These are phyloP conservation scores for Cynodonichthys magdalenae DNA, from an alignment of 2,797 vertebrate genomes.

Conservation along the genomic window DNA sequence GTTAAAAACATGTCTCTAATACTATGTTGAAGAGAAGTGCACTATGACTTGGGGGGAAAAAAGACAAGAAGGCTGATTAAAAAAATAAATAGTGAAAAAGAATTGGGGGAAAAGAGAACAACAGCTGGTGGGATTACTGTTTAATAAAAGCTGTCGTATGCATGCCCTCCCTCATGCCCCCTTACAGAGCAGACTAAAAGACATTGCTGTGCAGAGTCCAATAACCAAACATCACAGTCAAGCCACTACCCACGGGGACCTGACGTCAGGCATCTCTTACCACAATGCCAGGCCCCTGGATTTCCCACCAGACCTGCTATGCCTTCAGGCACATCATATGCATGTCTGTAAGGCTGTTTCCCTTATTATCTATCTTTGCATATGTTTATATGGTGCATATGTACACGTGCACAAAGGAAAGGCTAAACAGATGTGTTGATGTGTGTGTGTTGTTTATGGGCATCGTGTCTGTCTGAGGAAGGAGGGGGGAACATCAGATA, in stretches of 20 bases:
- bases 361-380: slow-evolving; percentile 54
- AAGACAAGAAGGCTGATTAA: slow-evolving; percentile 30
- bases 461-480: slow-evolving; percentile 32
- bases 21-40: slow-evolving; percentile 42
- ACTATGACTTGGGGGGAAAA: slow-evolving; percentile 16
- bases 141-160: slow-evolving; percentile 73
- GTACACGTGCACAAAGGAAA: slow-evolving; percentile 3
- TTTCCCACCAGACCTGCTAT: slow-evolving; percentile 59
- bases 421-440: slow-evolving; percentile 20
- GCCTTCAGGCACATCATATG: slow-evolving; percentile 65
- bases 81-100: slow-evolving; percentile 23
- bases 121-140: slow-evolving; percentile 82
- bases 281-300: slow-evolving; percentile 62
- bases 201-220: slow-evolving; percentile 53
- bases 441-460: slow-evolving; percentile 5
- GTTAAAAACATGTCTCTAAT: slow-evolving; percentile 61
- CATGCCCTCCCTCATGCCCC: slow-evolving; percentile 54
- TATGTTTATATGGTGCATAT: slow-evolving; percentile 53
- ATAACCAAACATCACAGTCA: slow-evolving; percentile 68
- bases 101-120: slow-evolving; percentile 51
- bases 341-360: slow-evolving; percentile 49
- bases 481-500: slow-evolving; percentile 67
- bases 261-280: slow-evolving; percentile 56
- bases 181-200: slow-evolving; percentile 68
- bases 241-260: slow-evolving; percentile 53